Evolutionary conservation across 2,888 invertebrate species (phyloP).

Genomic region (Acheta domesticus): DNA sequence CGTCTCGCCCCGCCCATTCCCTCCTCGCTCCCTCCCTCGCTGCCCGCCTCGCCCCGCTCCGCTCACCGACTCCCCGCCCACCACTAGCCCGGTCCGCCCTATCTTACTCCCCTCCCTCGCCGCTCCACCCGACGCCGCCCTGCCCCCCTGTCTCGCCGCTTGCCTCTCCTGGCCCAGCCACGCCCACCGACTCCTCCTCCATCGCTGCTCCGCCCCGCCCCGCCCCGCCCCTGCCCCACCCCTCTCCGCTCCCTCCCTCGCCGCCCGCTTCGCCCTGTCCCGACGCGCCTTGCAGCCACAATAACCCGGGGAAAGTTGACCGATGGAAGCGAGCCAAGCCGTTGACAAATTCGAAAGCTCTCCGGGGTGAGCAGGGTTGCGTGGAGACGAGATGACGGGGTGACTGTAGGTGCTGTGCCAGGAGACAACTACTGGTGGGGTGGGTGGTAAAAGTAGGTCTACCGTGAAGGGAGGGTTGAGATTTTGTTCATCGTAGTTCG

Average conservation of each 20-base stretch:
- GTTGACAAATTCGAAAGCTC: too few species aligned
- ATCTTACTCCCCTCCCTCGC: background rate
- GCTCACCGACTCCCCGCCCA: background rate
- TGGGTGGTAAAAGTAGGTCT: too few species aligned
- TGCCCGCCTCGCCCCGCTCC: background rate
- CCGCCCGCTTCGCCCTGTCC: background rate
- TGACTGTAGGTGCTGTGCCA: too few species aligned
- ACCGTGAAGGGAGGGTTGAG: too few species aligned
- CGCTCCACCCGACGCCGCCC: background rate
- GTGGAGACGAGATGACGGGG: too few species aligned
- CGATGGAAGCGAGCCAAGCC: background rate
- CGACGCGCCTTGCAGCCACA: background rate
- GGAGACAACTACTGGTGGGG: too few species aligned
- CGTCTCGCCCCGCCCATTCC: background rate
- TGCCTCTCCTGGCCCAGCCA: background rate
- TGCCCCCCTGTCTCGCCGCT: accelerated
- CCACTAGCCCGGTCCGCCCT: background rate
- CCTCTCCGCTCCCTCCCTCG: background rate
- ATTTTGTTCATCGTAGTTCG: too few species aligned
- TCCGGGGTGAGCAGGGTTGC: too few species aligned
- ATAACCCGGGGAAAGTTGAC: background rate
- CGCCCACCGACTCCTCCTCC: background rate
- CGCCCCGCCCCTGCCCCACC: too few species aligned
- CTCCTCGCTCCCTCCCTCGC: background rate
- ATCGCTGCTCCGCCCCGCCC: background rate